Base-by-base conservation (phyloP, 2,888 invertebrate genomes). In the Cinara cedri region DNA sequence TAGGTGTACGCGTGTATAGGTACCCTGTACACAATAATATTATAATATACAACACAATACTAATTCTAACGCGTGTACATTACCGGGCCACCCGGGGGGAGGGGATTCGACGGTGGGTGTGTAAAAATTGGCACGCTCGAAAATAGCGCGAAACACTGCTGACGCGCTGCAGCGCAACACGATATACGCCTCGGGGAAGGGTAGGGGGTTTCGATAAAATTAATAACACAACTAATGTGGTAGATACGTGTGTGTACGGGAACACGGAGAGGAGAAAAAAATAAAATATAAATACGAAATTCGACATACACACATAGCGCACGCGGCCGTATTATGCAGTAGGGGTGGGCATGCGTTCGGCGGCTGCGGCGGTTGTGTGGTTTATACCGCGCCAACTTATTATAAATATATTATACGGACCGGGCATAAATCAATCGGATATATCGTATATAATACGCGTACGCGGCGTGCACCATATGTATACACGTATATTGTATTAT, bases 61-160 rank as follows among this genome's bases (percentile, higher is more conserved):
- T 1, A 16, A n/a, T n/a, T n/a, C n/a, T 26, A 19, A 26, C 14
- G 44, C 16, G 10, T 16, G 4, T 42, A 46, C 2, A 16, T 42
- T 49, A 66, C 24, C 49, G 46, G 21, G n/a, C 3, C 68, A 42
- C 19, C 21, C 6, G 1, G 26, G 21, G 16, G n/a, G 54, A 13
- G 57, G 57, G 44, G 19, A 62, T 72, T 72, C 72, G 60, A 72
- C 72, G 19, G 72, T 72, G 72, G 72, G 72, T 72, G 72, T 72
- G 72, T 72, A 72, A 62, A 72, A 72, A 72, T 60, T 72, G 72
- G 72, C 72, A 72, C 72, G 72, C 72, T 49, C 72, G 16, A 72
- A 60, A 60, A 62, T 49, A 49, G 26, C 60, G 26, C 72, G 44
- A 46, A 46, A 72, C 46, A 24, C n/a, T 10, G 49, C n/a, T 4